Evolutionary conservation across 2,888 invertebrate species (phyloP), one percentile per base, ranked within the genome.

Genomic region (Euzetes globulus): DNA sequence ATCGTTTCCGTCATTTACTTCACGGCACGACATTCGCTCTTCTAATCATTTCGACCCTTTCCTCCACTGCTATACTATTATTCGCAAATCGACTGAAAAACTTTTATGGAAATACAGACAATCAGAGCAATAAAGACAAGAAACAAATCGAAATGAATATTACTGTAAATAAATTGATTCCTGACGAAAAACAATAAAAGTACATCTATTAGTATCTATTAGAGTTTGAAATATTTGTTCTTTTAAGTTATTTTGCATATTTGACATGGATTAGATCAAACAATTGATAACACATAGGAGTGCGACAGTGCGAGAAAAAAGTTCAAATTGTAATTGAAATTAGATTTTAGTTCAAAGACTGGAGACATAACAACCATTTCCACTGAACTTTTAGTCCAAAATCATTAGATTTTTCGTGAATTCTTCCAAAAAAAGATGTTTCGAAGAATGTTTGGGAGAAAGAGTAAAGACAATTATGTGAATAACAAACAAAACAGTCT

Each of bases 1-100:
- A 78, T 22, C 78, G 77, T 25, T 78, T 79, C 75, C 72, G 79
- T 9, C 74, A 72, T 68, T 75, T 76, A 13, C 65, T 79, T 0
- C 78, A 79, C 70, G 77, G 77, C 6, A 76, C 77, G 15, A 73
- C 78, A n/a, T 77, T 77, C 15, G 72, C 37, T 7, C 77, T 78
- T 17, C 52, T 77, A 0, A 75, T 78, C 29, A 22, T 75, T 7
- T 29, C 65, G 9, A 65, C 65, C 19, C 13, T 65, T 11, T 5
- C n/a, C 9, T 33, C n/a, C 13, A 65, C 65, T 2, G 33, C 37
- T 4, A 55, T 73, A 11, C 19, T 65, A 19, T 65, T 65, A 6
- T 71, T 76, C 15, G 29, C 70, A 1, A 29, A 68, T 50, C 17
- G 70, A 29, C 15, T 73, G 29, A 73, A 68, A 29, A 45, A 50